Evolutionary conservation across 2,797 vertebrate species (phyloP), one percentile per base, ranked within the genome.

Genomic region (Pteronotus mesoamericanus): DNA sequence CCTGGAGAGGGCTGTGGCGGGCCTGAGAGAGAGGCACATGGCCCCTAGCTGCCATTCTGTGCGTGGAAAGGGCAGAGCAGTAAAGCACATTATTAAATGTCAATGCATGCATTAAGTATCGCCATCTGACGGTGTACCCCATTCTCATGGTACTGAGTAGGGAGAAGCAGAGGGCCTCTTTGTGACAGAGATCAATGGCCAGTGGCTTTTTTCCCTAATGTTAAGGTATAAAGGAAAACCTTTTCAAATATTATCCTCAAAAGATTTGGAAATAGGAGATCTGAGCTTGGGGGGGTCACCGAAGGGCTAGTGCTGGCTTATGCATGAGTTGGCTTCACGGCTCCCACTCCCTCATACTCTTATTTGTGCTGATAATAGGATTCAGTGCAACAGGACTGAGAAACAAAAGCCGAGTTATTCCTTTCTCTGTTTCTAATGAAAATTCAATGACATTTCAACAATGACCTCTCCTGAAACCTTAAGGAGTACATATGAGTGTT

Each of bases 21-120:
- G 97, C 96, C 91, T 90, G 74, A 94, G 87, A 68, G 71, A 74
- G 94, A 95, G 66, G 94, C 16, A 0, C 64, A 24, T 77, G 96
- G 79, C 80, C 85, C 87, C 94, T 48, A 82, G 53, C 89, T 96
- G 82, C 95, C 84, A 74, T 95, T 87, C 86, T 77, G 42, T 26
- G 14, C 32, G 10, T 57, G 96, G 94, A 98, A 98, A 98, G 98
- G 98, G 97, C 97, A 98, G 87, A 92, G 94, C 61, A 92, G 82
- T 96, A 97, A 98, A 98, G 86, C 46, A 34, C 91, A 68, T 96
- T 97, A 66, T 11, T 95, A 98, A 98, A 98, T 98, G 98, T 98
- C 98, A 98, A 0, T 44, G 96, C 96, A 95, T 96, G 83, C 92
- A 97, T 97, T 97, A 95, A 93, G 89, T 37, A 66, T 96, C 97